phyloP scores from a whole-genome alignment of 2,888 invertebrate genomes.

The Cabera pusaria region DNA sequence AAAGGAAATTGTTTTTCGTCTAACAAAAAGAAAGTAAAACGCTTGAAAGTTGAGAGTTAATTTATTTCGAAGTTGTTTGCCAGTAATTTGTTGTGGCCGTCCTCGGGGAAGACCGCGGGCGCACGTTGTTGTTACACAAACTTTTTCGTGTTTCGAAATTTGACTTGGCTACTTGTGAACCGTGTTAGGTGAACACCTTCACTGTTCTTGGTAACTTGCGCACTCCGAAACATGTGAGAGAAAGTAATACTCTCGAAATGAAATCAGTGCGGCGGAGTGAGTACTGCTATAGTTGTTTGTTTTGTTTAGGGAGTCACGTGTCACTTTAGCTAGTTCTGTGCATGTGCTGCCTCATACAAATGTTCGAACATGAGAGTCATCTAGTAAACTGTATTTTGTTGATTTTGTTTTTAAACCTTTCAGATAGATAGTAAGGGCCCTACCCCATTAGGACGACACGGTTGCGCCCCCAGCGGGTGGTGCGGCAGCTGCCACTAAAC shows the following conservation, averaged over 20 bases:
- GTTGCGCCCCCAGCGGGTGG: too few relatives aligned
- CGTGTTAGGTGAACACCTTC: conserved; percentile 44
- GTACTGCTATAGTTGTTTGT: conserved; percentile 21
- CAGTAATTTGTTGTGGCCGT: conserved; percentile 78
- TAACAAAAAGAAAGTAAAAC: conserved; percentile 73
- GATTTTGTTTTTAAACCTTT: too few relatives aligned
- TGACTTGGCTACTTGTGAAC: conserved; percentile 59
- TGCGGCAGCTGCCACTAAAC: too few relatives aligned
- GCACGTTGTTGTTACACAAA: conserved; percentile 62
- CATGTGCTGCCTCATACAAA: conserved; percentile 5
- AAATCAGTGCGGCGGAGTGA: conserved; percentile 21
- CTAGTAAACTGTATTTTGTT: too few relatives aligned
- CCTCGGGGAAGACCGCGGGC: conserved; percentile 64
- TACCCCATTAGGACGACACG: too few relatives aligned
- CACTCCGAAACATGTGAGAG: conserved; percentile 17
- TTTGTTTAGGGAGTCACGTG: conserved; percentile 21
- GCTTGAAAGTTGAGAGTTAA: conserved; percentile 79
- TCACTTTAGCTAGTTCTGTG: conserved; percentile 7
- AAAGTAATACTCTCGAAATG: conserved; percentile 27
- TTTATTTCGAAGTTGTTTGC: conserved; percentile 81
- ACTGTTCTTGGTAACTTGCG: conserved; percentile 37
- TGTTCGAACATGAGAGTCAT: not conserved
- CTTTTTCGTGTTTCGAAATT: conserved; percentile 69
- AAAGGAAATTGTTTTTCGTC: conserved; percentile 75
- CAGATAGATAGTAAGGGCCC: too few relatives aligned